Percentiles rank a stretch among this genome's conserved stretches.
phyloP scores from a whole-genome alignment of 2,888 invertebrate genomes.

The Agelastica alni region DNA sequence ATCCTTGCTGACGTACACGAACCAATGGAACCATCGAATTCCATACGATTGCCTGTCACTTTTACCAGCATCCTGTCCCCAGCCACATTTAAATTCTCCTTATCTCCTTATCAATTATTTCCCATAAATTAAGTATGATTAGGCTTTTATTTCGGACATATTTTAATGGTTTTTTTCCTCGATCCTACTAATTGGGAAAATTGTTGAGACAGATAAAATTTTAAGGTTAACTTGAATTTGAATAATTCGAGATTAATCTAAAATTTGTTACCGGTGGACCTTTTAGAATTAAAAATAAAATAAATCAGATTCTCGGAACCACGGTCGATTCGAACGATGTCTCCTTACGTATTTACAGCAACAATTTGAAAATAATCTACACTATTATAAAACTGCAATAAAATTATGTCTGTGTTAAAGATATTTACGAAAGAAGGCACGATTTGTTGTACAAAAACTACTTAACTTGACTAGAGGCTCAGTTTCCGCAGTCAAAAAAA shows the following conservation, averaged over 20 bases:
- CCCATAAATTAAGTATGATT: slow-evolving; percentile 25
- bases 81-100: slow-evolving; percentile 34
- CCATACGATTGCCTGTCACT: slow-evolving; percentile 46
- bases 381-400: no score
- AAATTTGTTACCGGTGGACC: not conserved
- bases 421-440: no score
- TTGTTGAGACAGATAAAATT: slow-evolving; percentile 9
- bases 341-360: no score
- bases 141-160: slow-evolving; percentile 27
- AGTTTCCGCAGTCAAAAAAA: no score
- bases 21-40: slow-evolving; percentile 54
- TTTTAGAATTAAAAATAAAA: no score
- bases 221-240: slow-evolving; percentile 12
- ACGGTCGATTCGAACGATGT: no score
- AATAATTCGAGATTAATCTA: slow-evolving; percentile 7
- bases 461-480: no score
- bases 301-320: no score
- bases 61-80: slow-evolving; percentile 31
- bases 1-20: slow-evolving; percentile 48
- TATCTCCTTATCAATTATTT: slow-evolving; percentile 29
- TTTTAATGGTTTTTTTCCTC: slow-evolving; percentile 8
- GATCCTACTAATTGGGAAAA: slow-evolving; percentile 16
- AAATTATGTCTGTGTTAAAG: no score
- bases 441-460: no score
- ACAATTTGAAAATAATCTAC: no score